Evolutionary conservation across 2,797 vertebrate species (phyloP).

Genomic region (Mus caroli): DNA sequence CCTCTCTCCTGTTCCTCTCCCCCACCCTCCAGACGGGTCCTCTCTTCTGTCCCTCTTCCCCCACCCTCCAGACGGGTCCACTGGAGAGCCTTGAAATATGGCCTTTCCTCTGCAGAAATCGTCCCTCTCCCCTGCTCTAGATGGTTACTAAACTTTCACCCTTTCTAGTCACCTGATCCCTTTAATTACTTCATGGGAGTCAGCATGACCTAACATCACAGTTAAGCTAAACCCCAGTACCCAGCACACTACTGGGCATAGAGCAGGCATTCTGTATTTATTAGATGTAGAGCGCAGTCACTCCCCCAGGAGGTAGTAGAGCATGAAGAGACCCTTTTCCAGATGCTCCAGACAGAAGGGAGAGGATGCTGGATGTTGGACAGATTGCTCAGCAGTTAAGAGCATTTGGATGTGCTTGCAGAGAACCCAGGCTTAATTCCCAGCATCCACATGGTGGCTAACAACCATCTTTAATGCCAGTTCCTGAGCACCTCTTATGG

Average conservation of each 20-base stretch:
- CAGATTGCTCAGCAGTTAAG: background rate
- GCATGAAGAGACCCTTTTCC: background rate
- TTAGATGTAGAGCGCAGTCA: background rate
- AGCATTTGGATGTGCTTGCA: background rate
- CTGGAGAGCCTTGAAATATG: background rate
- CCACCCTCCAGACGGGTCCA: background rate
- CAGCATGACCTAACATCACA: background rate
- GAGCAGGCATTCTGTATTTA: background rate
- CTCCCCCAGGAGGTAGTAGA: background rate
- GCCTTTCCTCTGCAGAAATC: background rate
- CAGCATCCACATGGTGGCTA: background rate
- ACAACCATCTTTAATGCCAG: background rate
- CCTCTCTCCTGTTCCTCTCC: background rate
- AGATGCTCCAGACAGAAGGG: background rate
- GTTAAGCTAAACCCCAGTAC: background rate
- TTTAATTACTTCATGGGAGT: background rate
- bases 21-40: background rate
- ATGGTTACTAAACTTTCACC: background rate
- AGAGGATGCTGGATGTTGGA: background rate
- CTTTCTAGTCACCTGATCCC: background rate
- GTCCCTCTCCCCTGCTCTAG: background rate
- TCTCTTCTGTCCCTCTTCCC: too few relatives aligned
- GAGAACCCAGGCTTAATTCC: background rate
- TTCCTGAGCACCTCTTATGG: background rate
- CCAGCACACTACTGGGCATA: background rate